Evolutionary conservation across 2,113 vertebrate genomes (phyloP), one percentile per base, ranked within the genome.

Genomic region (Phylloscopus trochiloides): DNA sequence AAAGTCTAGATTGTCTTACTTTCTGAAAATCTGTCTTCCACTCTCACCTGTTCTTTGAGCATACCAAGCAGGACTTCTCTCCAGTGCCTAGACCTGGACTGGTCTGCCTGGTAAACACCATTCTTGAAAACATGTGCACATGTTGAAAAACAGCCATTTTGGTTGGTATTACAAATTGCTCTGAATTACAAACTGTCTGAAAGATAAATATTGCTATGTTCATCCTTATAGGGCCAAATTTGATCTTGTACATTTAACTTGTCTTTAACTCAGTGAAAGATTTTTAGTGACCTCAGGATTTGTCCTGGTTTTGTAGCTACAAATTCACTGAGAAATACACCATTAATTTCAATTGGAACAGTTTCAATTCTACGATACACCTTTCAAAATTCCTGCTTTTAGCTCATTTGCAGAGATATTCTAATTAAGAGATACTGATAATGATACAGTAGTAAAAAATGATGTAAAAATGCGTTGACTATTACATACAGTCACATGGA

Each of bases 111-210:
- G 9, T 31, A 40, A 73, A 29, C 19, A 22, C 2, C 3, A 9
- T 32, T 58, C 28, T 50, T 68, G 32, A 61, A 77, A 51, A 36
- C 0, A 0, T 22, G 26, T 0, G 0, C 9, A 50, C 15, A 29
- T 34, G 34, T 34, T 34, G 34, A 34, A 34, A 34, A 34, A 34
- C 3, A 73, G 52, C 5, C 3, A 18, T 70, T 86, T 75, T 47
- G 6, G 6, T 26, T 79, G 20, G 12, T 34, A 8, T 28, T 55
- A 45, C 17, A 19, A 50, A 54, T 76, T 58, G 32, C 21, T 45
- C 12, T 45, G 50, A 58, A 19, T 7, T 32, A 6, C 11, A 52
- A 67, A 57, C 36, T 79, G 4, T 18, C 10, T 76, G 14, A 72
- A 90, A 80, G 7, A 18, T 29, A 45, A 52, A 24, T 8, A 51